These are phyloP conservation scores for Leptoteleia sp. DNA, from an alignment of 1,140 invertebrate species.

Conservation along the genomic window DNA sequence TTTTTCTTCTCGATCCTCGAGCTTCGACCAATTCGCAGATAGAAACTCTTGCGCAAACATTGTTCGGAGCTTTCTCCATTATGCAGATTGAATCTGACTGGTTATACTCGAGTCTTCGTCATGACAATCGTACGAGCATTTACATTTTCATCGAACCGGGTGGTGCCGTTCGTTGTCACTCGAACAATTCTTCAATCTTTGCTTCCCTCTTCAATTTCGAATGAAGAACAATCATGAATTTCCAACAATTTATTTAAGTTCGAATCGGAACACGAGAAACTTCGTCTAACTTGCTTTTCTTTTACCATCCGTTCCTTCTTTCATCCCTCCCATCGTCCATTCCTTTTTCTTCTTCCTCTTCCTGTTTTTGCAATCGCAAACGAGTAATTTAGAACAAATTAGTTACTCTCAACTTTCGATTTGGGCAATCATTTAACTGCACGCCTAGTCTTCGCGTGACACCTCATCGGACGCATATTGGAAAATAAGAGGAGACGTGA, in stretches of 20 bases:
- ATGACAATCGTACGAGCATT: slow-evolving; percentile 67
- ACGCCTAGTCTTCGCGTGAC: not conserved
- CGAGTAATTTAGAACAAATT: slow-evolving; percentile 18
- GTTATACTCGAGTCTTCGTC: slow-evolving; percentile 72
- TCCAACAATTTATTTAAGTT: slow-evolving; percentile 62
- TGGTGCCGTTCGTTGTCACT: slow-evolving; percentile 60
- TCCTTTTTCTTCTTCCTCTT: not conserved
- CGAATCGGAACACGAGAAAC: slow-evolving; percentile 41
- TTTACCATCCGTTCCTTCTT: slow-evolving; percentile 15
- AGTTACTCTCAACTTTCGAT: slow-evolving; percentile 15
- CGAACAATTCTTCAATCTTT: slow-evolving; percentile 66
- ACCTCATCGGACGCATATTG: not conserved
- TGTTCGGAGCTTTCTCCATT: slow-evolving; percentile 80
- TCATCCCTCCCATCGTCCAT: not conserved
- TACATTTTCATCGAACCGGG: slow-evolving; percentile 62
- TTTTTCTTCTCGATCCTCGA: slow-evolving; percentile 71
- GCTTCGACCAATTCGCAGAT: slow-evolving; percentile 67
- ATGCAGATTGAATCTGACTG: slow-evolving; percentile 80
- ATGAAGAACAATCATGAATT: slow-evolving; percentile 64
- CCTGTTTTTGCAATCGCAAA: slow-evolving; percentile 11
- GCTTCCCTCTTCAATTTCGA: slow-evolving; percentile 61
- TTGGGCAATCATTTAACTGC: not conserved
- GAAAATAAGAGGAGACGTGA: slow-evolving; percentile 8
- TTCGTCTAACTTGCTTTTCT: slow-evolving; percentile 41
- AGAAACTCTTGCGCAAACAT: slow-evolving; percentile 75